Evolutionary conservation across 2,113 vertebrate genomes (phyloP).

Genomic region (Terrapene triunguis): DNA sequence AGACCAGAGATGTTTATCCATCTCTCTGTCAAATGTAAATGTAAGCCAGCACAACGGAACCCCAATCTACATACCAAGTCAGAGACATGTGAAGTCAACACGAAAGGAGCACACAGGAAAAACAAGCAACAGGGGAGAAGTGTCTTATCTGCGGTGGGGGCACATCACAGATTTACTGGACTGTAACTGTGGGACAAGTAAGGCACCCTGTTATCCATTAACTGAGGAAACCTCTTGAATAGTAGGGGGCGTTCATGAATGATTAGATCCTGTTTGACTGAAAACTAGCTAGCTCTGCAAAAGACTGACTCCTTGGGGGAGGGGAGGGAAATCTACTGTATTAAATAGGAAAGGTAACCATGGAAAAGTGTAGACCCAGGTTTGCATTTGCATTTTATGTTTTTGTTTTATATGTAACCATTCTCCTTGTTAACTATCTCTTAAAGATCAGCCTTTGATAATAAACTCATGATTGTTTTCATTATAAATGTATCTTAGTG

Average conservation of each 20-base stretch:
- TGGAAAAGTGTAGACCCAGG: neutral
- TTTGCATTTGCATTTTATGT: neutral
- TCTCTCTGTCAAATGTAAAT: neutral
- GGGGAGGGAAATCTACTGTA: neutral
- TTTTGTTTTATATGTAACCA: neutral
- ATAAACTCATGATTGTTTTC: neutral
- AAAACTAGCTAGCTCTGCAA: neutral
- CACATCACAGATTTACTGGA: neutral
- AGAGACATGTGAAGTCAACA: neutral
- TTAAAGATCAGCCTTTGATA: neutral
- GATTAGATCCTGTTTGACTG: neutral
- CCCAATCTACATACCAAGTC: neutral
- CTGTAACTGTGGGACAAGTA: neutral
- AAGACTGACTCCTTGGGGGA: neutral
- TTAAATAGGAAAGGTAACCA: neutral
- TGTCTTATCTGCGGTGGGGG: neutral
- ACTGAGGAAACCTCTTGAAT: neutral
- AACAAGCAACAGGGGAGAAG: neutral
- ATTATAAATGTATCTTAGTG: neutral
- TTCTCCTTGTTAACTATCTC: neutral
- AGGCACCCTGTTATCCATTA: neutral
- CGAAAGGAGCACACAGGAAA: neutral
- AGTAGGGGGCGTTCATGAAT: neutral
- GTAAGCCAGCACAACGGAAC: neutral
- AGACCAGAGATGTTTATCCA: neutral